Evolutionary conservation across 2,797 vertebrate species (phyloP).

Genomic region (Acipenser transmontanus): DNA sequence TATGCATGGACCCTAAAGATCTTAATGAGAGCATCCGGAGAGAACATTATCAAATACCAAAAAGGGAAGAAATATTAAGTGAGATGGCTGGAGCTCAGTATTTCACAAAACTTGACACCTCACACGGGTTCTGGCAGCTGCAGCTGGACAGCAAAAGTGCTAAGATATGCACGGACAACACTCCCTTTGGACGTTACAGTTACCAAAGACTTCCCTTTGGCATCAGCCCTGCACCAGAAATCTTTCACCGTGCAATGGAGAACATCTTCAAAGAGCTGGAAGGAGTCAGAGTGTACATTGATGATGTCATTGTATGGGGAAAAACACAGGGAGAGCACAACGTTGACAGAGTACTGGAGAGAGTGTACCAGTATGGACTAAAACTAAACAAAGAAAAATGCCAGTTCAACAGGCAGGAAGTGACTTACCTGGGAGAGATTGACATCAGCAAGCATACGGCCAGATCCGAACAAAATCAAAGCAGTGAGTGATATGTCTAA

Average conservation of each 20-base stretch:
- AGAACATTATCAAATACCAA: too few species aligned
- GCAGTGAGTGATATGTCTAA: not conserved
- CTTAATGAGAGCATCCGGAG: too few species aligned
- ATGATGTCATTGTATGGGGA: not conserved
- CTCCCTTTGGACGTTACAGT: not conserved
- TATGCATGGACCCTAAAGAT: not conserved
- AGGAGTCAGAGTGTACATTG: not conserved
- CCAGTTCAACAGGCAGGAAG: too few species aligned
- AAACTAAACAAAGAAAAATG: too few species aligned
- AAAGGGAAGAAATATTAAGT: too few species aligned
- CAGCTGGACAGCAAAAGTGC: not conserved
- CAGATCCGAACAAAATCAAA: not conserved
- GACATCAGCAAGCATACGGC: not conserved
- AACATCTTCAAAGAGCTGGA: not conserved
- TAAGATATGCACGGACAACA: not conserved
- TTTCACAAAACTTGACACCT: too few species aligned
- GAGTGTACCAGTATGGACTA: not conserved
- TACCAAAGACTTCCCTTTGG: not conserved
- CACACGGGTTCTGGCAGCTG: not conserved
- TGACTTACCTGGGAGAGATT: not conserved
- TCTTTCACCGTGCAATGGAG: not conserved
- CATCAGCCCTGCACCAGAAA: not conserved
- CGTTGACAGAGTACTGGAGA: not conserved
- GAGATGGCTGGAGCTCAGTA: too few species aligned
- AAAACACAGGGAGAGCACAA: not conserved